phyloP scores from a whole-genome alignment of 2,113 vertebrate species.

The Pyrgilauda ruficollis region DNA sequence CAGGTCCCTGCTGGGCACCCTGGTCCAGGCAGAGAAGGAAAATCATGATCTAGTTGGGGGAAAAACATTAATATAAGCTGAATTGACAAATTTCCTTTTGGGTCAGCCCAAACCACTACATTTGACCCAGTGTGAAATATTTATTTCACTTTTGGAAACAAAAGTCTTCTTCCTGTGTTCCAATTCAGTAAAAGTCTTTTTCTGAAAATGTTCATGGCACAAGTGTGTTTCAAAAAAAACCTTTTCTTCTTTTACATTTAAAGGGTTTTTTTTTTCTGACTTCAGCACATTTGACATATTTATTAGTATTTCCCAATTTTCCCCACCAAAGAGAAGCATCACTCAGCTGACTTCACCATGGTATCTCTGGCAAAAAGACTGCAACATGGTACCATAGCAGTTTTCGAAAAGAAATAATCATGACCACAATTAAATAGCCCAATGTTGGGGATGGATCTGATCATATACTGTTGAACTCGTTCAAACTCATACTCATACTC shows the following conservation, averaged over 20 bases:
- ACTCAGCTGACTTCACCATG: background rate
- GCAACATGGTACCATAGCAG: background rate
- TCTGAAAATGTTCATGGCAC: background rate
- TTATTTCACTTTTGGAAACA: background rate
- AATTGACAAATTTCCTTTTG: background rate
- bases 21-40: background rate
- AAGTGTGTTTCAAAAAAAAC: background rate
- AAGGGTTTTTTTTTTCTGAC: background rate
- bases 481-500: no score
- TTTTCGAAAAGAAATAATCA: background rate
- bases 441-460: background rate
- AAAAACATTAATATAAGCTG: background rate
- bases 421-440: background rate
- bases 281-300: background rate
- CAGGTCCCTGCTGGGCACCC: background rate
- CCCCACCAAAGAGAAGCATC: background rate
- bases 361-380: background rate
- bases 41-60: accelerated
- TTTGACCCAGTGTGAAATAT: background rate
- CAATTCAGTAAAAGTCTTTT: background rate
- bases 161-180: background rate
- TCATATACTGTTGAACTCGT: background rate
- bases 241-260: background rate
- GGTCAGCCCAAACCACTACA: background rate
- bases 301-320: background rate